These are phyloP conservation scores for Nemopilema nomurai DNA, from an alignment of 30 jellyfish, hydroid and myxozoan species.

Conservation along the genomic window DNA sequence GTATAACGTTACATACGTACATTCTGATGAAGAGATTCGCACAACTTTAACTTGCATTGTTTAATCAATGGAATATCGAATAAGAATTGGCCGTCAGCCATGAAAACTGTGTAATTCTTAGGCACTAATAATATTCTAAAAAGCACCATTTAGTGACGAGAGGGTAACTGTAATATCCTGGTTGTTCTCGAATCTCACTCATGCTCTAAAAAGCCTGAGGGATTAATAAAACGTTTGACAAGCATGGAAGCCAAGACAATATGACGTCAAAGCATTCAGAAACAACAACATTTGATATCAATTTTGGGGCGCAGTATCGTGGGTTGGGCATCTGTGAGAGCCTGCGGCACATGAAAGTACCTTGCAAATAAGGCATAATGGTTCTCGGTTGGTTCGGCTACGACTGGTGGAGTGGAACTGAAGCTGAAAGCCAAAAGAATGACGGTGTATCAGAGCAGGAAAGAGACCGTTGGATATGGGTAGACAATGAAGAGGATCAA, in stretches of 20 bases:
- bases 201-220: background rate
- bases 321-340: constrained; percentile 23
- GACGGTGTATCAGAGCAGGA: background rate
- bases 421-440: background rate
- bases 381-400: constrained; percentile 60
- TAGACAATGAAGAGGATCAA: constrained; percentile 25
- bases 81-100: no score
- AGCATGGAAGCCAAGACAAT: background rate
- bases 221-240: background rate
- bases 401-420: constrained; percentile 51
- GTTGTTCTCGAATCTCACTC: no score
- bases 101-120: no score
- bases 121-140: no score
- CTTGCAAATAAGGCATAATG: background rate
- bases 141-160: no score
- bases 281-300: background rate
- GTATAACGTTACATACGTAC: no score
- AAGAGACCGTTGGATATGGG: constrained; percentile 57
- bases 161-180: no score
- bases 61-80: no score
- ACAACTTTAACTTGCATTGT: no score
- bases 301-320: background rate
- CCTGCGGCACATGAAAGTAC: constrained; percentile 13
- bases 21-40: no score
- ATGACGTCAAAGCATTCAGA: background rate